These are phyloP conservation scores for Melanotus villosus DNA, from an alignment of 2,888 invertebrate species.

Conservation along the genomic window DNA sequence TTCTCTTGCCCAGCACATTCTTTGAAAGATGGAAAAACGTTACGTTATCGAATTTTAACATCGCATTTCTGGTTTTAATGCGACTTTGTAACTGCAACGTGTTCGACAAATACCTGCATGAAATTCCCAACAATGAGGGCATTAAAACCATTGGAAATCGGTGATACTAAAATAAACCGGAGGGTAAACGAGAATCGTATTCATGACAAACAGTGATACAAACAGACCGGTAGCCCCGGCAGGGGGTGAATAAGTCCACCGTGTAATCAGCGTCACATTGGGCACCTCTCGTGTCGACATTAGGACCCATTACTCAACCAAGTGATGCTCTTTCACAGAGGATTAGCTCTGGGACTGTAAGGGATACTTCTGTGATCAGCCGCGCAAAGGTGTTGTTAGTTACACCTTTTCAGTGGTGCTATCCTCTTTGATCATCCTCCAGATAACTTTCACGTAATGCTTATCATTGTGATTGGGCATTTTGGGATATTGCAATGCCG, in stretches of 20 bases:
- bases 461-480: slow-evolving; percentile 46
- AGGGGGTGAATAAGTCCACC: slow-evolving; percentile 53
- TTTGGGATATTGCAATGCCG: slow-evolving; percentile 21
- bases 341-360: slow-evolving; percentile 55
- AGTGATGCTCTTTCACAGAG: slow-evolving; percentile 59
- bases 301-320: slow-evolving; percentile 63
- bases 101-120: neutral
- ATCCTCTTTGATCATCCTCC: slow-evolving; percentile 51
- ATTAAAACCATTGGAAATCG: slow-evolving; percentile 22
- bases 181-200: slow-evolving; percentile 36
- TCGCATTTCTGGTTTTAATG: neutral
- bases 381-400: slow-evolving; percentile 55
- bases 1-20: neutral
- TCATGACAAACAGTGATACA: slow-evolving; percentile 42
- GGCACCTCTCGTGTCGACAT: slow-evolving; percentile 63
- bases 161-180: slow-evolving; percentile 28
- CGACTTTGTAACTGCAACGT: neutral
- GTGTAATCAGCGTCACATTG: slow-evolving; percentile 55
- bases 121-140: slow-evolving; percentile 1
- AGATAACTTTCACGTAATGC: slow-evolving; percentile 51
- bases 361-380: slow-evolving; percentile 55
- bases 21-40: too few relatives aligned
- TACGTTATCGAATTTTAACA: too few relatives aligned
- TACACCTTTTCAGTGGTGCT: slow-evolving; percentile 54
- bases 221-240: slow-evolving; percentile 49